Percentiles rank a stretch among this genome's conserved stretches.
These are phyloP conservation scores for Rousettus madagascariensis DNA, from an alignment of 2,797 vertebrate genomes.

Conservation along the genomic window DNA sequence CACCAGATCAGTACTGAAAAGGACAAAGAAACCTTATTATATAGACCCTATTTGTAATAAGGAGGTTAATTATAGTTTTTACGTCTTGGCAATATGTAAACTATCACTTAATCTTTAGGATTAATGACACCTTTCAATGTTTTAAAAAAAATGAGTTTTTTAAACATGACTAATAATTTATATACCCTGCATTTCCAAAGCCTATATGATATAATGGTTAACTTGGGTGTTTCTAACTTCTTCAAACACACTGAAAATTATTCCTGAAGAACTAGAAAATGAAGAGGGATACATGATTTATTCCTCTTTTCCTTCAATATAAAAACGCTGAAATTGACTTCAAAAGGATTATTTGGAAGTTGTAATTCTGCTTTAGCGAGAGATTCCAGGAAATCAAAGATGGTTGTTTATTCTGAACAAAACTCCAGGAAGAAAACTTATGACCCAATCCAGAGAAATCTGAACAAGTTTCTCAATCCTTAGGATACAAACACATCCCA, in stretches of 20 bases:
- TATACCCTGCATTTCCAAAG: conserved; percentile 46
- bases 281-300: conserved; percentile 75
- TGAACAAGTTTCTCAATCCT: conserved; percentile 27
- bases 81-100: conserved; percentile 66
- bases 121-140: conserved; percentile 59
- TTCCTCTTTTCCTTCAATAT: conserved; percentile 50
- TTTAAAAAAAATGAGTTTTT: conserved; percentile 67
- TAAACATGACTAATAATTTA: conserved; percentile 67
- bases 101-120: conserved; percentile 40
- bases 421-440: conserved; percentile 30
- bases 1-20: conserved; percentile 47
- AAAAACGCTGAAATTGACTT: conserved; percentile 69
- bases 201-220: conserved; percentile 45
- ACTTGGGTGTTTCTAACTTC: conserved; percentile 31
- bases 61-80: conserved; percentile 70
- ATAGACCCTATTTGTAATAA: conserved; percentile 61
- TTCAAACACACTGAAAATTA: conserved; percentile 54
- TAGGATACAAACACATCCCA: conserved; percentile 30
- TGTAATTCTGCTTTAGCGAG: conserved; percentile 60
- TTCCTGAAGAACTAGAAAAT: conserved; percentile 58
- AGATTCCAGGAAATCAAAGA: conserved; percentile 69
- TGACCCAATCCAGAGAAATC: conserved; percentile 40
- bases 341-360: conserved; percentile 62
- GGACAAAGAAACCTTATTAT: conserved; percentile 30
- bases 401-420: conserved; percentile 57